Percentiles rank a stretch among this genome's conserved stretches.
phyloP scores from a whole-genome alignment of 2,888 invertebrate genomes.

The Lypha dubia region DNA sequence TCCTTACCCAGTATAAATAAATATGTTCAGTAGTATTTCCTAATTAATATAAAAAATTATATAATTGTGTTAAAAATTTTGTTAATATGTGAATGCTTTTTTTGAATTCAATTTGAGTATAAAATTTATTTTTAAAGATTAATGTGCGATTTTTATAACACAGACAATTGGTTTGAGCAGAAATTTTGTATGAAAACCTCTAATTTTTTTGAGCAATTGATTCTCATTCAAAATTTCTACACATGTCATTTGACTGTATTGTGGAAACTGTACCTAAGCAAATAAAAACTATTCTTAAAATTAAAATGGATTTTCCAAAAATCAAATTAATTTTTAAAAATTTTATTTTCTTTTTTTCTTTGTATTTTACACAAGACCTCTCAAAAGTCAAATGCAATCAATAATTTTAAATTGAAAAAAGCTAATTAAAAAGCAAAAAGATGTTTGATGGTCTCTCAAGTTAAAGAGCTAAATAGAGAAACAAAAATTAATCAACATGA shows the following conservation, averaged over 20 bases:
- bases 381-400: constrained; percentile 40
- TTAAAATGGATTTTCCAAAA: constrained; percentile 12
- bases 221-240: too few relatives aligned
- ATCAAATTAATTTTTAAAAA: constrained; percentile 48
- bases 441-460: constrained; percentile 1
- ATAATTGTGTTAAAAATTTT: constrained; percentile 55
- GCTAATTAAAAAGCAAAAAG: constrained; percentile 8
- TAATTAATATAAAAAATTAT: constrained; percentile 48
- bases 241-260: too few relatives aligned
- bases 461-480: constrained; percentile 23
- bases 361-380: constrained; percentile 50
- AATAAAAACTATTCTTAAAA: constrained; percentile 28
- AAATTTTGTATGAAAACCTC: too few relatives aligned
- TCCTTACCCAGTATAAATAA: constrained; percentile 70
- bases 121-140: constrained; percentile 14
- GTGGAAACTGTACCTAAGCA: too few relatives aligned
- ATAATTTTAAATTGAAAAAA: constrained; percentile 21
- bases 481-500: constrained; percentile 29
- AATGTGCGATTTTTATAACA: too few relatives aligned
- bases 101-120: constrained; percentile 61
- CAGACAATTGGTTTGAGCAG: too few relatives aligned
- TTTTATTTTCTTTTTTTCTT: constrained; percentile 50
- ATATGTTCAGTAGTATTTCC: constrained; percentile 69
- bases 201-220: too few relatives aligned
- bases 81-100: constrained; percentile 70